Evolutionary conservation across 2,888 invertebrate genomes (phyloP), one percentile per base, ranked within the genome.

Genomic region (Clostera curtula): DNA sequence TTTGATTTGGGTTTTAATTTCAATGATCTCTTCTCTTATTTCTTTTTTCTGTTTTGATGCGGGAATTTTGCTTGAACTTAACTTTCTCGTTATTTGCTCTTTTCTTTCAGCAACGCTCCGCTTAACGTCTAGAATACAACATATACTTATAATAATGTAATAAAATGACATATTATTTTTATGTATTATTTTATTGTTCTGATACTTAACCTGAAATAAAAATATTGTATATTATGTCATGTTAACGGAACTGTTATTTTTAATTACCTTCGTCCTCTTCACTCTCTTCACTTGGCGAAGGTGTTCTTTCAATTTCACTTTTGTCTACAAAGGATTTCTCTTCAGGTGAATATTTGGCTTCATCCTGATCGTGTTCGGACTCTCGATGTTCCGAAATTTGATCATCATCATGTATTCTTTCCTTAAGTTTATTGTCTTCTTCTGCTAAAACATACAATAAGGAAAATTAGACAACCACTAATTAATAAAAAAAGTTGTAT

Each of bases 321-420:
- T 90, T 88, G 24, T 90, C 90, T 31, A 89, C 84, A 3, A 90
- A 80, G 1, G 87, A 88, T 58, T 93, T 93, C 49, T 93, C 93
- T 73, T 93, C 93, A 1, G 92, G 92, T 0, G 90, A 90, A 61
- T 93, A 93, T 64, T 93, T 93, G 14, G 87, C 86, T 67, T 93
- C 92, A 49, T 90, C 90, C 37, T 80, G 82, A 40, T 83, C 83
- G 17, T 74, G 61, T 40, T 83, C 83, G 7, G 65, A 63, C 24
- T 80, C 80, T 21, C 59, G 49, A 28, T 68, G 63, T 38, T 84
- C 82, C 19, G 67, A 48, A 17, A 74, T 66, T 40, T 71, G 66
- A 18, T 74, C 65, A 13, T 75, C 74, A 32, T 80, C 77, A 18
- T 70, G 67, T 13, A 67, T 51, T 32, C 59, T 72, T n/a, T 83